Conservation (phyloP, 2,113 vertebrate species). For the Mesocricetus auratus region DNA sequence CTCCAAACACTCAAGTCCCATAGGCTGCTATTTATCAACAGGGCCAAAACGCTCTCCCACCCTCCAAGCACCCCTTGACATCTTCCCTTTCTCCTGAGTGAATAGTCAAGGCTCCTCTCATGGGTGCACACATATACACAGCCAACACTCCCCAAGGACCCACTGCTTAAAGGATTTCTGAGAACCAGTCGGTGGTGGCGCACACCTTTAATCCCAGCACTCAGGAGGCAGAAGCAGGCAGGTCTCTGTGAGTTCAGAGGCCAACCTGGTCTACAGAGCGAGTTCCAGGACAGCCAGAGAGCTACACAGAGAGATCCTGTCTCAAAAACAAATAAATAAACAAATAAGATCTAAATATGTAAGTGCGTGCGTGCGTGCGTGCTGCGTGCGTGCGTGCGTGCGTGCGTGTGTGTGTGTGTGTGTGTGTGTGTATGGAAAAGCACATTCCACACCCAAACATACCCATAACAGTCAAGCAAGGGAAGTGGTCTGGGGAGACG, state of each 20-base stretch:
- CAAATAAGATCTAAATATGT: no score
- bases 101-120: background rate
- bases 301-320: background rate
- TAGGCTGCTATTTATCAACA: slow-evolving; percentile 32
- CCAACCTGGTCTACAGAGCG: background rate
- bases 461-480: background rate
- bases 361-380: no score
- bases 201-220: background rate
- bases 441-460: background rate
- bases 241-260: background rate
- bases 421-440: background rate
- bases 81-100: background rate
- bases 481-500: background rate
- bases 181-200: background rate
- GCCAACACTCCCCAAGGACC: background rate
- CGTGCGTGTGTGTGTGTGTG: no score
- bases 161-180: background rate
- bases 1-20: slow-evolving; percentile 47
- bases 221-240: background rate
- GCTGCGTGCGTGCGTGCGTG: no score
- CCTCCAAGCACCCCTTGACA: background rate
- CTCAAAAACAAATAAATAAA: background rate
- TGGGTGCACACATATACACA: no score
- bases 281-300: background rate
- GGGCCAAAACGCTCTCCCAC: background rate